Evolutionary conservation across 2,113 vertebrate genomes (phyloP).

Genomic region (Alligator sinensis): DNA sequence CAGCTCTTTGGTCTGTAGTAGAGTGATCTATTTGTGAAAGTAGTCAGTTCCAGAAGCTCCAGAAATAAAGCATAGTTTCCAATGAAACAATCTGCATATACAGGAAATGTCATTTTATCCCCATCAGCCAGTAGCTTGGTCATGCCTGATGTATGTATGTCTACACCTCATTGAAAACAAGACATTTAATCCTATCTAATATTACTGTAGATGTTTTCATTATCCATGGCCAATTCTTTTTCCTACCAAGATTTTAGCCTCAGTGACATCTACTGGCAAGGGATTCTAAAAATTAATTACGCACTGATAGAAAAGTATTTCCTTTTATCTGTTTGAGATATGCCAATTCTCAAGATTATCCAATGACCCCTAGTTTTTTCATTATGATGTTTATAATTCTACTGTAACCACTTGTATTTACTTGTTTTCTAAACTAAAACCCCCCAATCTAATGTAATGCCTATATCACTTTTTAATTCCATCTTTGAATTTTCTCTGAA

Average conservation of each 20-base stretch:
- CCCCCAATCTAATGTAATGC: neutral
- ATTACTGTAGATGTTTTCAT: neutral
- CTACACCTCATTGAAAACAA: neutral
- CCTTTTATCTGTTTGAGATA: slow-evolving; percentile 19
- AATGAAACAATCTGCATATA: neutral
- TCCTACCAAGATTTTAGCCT: neutral
- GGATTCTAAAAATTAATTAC: slow-evolving; percentile 50
- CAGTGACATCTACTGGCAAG: neutral
- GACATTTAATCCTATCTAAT: neutral
- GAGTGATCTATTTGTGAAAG: neutral
- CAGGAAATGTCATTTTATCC: neutral
- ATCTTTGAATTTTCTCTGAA: neutral
- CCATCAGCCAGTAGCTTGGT: neutral
- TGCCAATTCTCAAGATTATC: slow-evolving; percentile 11
- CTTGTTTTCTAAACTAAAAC: neutral
- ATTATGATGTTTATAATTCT: neutral
- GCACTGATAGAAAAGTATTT: slow-evolving; percentile 28
- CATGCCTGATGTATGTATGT: neutral
- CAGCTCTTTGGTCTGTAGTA: neutral
- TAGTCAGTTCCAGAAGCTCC: neutral
- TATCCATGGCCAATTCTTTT: slow-evolving; percentile 7
- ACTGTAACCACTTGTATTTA: slow-evolving; percentile 2
- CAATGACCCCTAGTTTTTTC: neutral
- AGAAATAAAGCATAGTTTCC: neutral
- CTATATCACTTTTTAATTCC: slow-evolving; percentile 49